Conservation (phyloP, 30 jellyfish, hydroid and myxozoan species). For the Sanderia malayensis region DNA sequence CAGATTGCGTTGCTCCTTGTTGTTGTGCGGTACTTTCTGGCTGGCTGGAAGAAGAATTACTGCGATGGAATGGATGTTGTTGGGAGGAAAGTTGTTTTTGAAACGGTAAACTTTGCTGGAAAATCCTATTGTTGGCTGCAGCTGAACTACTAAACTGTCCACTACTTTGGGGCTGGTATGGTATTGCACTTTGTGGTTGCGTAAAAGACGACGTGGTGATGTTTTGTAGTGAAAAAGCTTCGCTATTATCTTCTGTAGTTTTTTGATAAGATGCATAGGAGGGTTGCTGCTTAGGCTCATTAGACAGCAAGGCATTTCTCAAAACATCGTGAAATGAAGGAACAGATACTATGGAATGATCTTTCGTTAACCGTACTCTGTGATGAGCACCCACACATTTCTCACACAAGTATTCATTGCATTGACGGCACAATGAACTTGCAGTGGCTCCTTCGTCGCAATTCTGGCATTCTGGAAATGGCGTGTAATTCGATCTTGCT, state of each 20-base stretch:
- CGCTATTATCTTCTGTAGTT: neutral
- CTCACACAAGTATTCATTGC: constrained; percentile 89
- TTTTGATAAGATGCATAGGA: constrained; percentile 15
- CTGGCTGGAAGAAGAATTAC: constrained; percentile 40
- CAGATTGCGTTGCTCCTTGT: neutral
- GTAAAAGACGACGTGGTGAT: constrained; percentile 17
- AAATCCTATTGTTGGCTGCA: constrained; percentile 40
- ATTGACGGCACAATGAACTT: constrained; percentile 79
- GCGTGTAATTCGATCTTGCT: constrained; percentile 43
- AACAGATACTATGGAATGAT: constrained; percentile 68
- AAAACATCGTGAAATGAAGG: constrained; percentile 72
- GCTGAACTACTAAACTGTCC: constrained; percentile 8
- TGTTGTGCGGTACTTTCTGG: constrained; percentile 25
- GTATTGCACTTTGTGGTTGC: constrained; percentile 19
- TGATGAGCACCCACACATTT: constrained; percentile 93
- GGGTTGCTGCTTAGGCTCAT: constrained; percentile 30
- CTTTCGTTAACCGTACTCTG: constrained; percentile 84
- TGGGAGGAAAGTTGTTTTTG: constrained; percentile 48
- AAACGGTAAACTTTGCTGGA: constrained; percentile 31
- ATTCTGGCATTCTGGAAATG: constrained; percentile 71
- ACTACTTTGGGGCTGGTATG: constrained; percentile 34
- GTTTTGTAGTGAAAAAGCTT: neutral
- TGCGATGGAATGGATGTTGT: constrained; percentile 45
- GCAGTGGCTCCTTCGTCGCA: constrained; percentile 92
- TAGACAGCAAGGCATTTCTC: constrained; percentile 54